Evolutionary conservation across 2,888 invertebrate genomes (phyloP), one percentile per base, ranked within the genome.

Genomic region (Ophion costatus): DNA sequence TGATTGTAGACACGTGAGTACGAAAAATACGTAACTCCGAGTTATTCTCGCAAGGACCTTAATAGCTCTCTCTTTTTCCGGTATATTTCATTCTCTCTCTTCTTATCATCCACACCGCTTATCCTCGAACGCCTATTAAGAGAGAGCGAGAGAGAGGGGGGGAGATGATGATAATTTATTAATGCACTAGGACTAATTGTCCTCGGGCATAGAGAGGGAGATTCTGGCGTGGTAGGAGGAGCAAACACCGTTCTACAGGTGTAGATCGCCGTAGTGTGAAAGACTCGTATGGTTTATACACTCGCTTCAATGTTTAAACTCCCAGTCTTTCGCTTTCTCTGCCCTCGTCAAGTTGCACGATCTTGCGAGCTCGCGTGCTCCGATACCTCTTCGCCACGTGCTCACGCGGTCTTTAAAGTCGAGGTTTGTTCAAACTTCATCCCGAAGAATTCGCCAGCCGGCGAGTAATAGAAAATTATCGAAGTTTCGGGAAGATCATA

Each of bases 261-360:
- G 51, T 67, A 33, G 33, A 33, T 29, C 51, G 6, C 59, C 70
- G 88, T 90, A 90, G 91, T 92, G 91, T 91, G 88, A 91, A 69
- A 57, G 77, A 89, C 87, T 76, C 86, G 91, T 86, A 89, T 89
- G 90, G 89, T 93, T 93, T 93, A 92, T 93, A 92, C 91, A 91
- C 85, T 89, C 89, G 90, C 89, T 90, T 87, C 88, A 87, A 91
- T 90, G 90, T 88, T 79, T 90, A 88, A 87, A 90, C 90, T 89
- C 89, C 91, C 94, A 93, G 93, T 93, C 93, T 91, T 90, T 91
- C 91, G 90, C 93, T 93, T 93, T 93, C 93, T 90, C 93, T 90
- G 91, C 84, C 89, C 87, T 89, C 87, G 89, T 84, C 61, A 86
- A 90, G 88, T 88, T 90, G 78, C 87, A 84, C 88, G 89, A 88